These are phyloP conservation scores for Hipparchia sbordonii DNA, from an alignment of 2,888 invertebrate species.

Conservation along the genomic window DNA sequence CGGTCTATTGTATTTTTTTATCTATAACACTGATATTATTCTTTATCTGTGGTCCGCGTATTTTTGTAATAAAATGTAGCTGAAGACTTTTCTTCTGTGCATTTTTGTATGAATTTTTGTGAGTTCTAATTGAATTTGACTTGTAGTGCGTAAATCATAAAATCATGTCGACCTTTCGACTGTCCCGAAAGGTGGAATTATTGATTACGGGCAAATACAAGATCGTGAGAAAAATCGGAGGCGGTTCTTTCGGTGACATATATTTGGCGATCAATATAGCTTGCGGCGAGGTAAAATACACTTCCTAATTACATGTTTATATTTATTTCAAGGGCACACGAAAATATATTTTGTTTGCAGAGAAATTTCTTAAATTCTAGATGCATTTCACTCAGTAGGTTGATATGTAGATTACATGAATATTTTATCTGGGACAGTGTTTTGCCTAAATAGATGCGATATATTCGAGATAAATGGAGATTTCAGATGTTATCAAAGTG, in stretches of 20 bases:
- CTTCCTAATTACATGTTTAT: constrained; percentile 13
- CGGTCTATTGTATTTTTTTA: constrained; percentile 12
- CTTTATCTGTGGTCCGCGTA: constrained; percentile 33
- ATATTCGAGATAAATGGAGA: background rate
- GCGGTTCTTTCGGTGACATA: constrained; percentile 99
- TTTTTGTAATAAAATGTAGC: constrained; percentile 45
- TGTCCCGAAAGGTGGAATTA: constrained; percentile 22
- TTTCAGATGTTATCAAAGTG: background rate
- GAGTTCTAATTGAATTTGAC: constrained; percentile 27
- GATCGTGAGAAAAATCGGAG: constrained; percentile 97
- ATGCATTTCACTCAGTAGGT: background rate
- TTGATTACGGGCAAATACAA: constrained; percentile 93
- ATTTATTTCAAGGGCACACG: constrained; percentile 19
- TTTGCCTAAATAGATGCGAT: background rate
- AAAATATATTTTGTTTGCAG: constrained; percentile 5
- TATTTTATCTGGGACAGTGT: background rate
- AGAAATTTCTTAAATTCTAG: constrained; percentile 2
- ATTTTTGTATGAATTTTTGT: constrained; percentile 30
- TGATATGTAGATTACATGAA: background rate
- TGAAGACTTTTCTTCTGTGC: constrained; percentile 33
- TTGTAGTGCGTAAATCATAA: constrained; percentile 4
- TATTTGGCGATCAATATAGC: constrained; percentile 97
- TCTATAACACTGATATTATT: constrained; percentile 3
- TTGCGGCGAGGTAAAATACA: constrained; percentile 90
- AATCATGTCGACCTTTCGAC: constrained; percentile 25